phyloP scores from a whole-genome alignment of 2,113 vertebrate genomes.

The Tor tambroides region DNA sequence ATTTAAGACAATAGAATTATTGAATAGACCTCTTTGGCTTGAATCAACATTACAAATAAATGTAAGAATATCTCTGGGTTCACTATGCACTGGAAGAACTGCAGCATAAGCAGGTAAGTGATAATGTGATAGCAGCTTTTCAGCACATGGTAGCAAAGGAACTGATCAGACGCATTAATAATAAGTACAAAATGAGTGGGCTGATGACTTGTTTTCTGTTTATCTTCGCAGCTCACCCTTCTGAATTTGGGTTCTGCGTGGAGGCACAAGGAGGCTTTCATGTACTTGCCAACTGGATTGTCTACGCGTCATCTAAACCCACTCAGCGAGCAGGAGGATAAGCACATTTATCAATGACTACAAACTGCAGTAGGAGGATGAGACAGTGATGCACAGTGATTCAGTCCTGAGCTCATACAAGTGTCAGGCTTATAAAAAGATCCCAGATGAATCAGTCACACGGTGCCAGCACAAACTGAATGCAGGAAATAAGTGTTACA shows the following conservation, averaged over 20 bases:
- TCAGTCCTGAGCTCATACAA: slow-evolving; percentile 24
- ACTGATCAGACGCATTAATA: neutral
- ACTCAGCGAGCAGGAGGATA: slow-evolving; percentile 14
- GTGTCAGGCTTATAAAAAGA: slow-evolving; percentile 6
- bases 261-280: neutral
- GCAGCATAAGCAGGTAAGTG: neutral
- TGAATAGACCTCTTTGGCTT: neutral
- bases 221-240: neutral
- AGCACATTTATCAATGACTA: slow-evolving; percentile 12
- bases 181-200: neutral
- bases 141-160: neutral
- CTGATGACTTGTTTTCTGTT: neutral
- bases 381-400: neutral
- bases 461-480: neutral
- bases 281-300: neutral
- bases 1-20: neutral
- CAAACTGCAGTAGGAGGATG: neutral
- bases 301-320: neutral
- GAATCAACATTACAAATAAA: neutral
- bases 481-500: neutral
- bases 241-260: neutral
- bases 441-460: neutral
- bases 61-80: neutral
- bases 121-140: neutral
- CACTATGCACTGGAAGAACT: neutral